Base-by-base conservation (phyloP, 2,113 vertebrate genomes). In the Trematocara stigmaticum region DNA sequence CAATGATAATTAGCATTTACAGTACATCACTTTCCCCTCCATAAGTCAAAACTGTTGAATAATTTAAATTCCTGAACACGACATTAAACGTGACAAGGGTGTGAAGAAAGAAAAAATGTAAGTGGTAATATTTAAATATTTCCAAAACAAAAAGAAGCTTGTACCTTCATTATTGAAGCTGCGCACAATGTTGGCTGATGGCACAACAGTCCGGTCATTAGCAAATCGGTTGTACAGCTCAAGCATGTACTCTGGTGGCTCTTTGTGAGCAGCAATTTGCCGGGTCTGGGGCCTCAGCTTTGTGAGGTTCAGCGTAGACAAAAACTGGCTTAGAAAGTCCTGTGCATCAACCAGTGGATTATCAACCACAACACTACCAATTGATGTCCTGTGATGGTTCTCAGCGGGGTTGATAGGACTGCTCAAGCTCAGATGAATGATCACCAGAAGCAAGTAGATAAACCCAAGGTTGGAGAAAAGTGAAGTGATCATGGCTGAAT, bases 81-180 rank as follows among this genome's bases (percentile, higher is more conserved):
- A 79, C 23, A 15, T 84, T 40, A 84, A 83, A 80, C 6, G 10
- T 26, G n/a, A 38, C 61, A 10, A 31, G 18, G 59, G 3, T 47
- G 11, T 51, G 29, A 42, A 34, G 42, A 16, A 38, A 34, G 7
- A 23, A 26, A 10, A 38, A 35, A 45, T 53, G 40, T 2, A 13
- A 40, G 11, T 38, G 47, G 18, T 64, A 52, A 64, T 12, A 40
- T 78, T 78, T 51, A 83, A 55, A 49, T 74, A 26, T 18, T 13
- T 47, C 40, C 15, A 47, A 16, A 55, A 81, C 8, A 83, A 91
- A 66, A 56, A 40, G 2, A 81, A 82, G 35, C 35, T 42, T 96
- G 90, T 97, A 99, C 98, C 98, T 98, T 99, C 97, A 2, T 99
- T 99, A 93, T 97, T 98, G 97, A 98, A 99, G 95, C 99, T 98